Conservation (phyloP, 2,797 vertebrate species). For the Uromys caudimaculatus region DNA sequence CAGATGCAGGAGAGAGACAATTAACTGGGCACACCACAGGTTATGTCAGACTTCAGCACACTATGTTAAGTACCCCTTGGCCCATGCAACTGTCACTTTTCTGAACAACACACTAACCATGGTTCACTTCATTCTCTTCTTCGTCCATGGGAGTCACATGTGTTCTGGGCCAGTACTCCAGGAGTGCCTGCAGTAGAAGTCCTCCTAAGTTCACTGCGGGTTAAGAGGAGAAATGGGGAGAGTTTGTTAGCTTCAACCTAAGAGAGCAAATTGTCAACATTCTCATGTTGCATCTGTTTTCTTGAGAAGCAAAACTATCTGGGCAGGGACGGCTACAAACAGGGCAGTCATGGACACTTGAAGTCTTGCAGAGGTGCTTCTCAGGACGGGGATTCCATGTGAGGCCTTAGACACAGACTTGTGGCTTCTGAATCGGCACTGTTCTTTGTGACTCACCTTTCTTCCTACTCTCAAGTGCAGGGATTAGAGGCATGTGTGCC, state of each 20-base stretch:
- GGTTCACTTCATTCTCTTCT: slow-evolving; percentile 97
- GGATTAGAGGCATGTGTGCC: neutral
- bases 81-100: neutral
- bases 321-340: neutral
- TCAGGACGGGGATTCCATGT: too few relatives aligned
- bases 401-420: neutral
- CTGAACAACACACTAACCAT: slow-evolving; percentile 88
- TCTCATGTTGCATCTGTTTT: too few relatives aligned
- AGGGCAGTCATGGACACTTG: neutral
- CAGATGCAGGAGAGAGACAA: neutral
- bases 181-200: slow-evolving; percentile 95
- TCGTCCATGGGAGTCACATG: slow-evolving; percentile 98
- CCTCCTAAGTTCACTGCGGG: slow-evolving; percentile 96
- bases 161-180: slow-evolving; percentile 99
- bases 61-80: neutral
- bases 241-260: neutral
- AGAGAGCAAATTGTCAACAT: neutral
- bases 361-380: neutral
- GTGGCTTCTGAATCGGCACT: neutral
- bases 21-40: neutral
- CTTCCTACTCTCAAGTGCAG: neutral
- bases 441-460: neutral
- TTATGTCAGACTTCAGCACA: neutral
- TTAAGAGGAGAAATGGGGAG: neutral
- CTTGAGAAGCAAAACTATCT: neutral